Base-by-base conservation (phyloP, 2,113 vertebrate genomes). In the Arvicanthis niloticus region DNA sequence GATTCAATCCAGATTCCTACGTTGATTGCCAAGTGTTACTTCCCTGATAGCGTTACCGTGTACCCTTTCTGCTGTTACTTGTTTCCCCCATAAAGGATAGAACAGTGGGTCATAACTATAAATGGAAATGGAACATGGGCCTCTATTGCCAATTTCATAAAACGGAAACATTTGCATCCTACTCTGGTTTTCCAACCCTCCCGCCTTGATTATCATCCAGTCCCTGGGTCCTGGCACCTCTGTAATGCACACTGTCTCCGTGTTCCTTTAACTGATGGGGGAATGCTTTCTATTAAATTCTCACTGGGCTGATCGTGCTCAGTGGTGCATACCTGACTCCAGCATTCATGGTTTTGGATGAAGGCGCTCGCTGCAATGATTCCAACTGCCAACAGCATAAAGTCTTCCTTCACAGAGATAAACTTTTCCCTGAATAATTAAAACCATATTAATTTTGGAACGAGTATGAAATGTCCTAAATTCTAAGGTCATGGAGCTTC, bases 301-400 rank as follows among this genome's bases (percentile, higher is more conserved):
- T 89, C 42, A 22, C 65, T 76, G 9, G 16, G 56, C 56, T 58
- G 42, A 48, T 72, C 80, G 80, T 76, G 82, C 45, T 82, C 53
- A 56, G 51, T 72, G 93, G 42, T 91, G 37, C 96, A 1, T 97
- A 99, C 99, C 99, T 99, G 98, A 81, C 98, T 97, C 99, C 99
- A 99, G 7, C 97, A 98, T 87, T 94, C 93, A 11, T 98, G 89
- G 89, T 96, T 98, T 62, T 99, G 97, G 96, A 99, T 98, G 98
- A 99, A 99, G n/a, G 99, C 97, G 2, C 99, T 99, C 22, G 99
- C 99, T 45, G 99, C 98, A 92, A 99, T 99, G 95, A 99, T 98
- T 26, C 98, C 99, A 21, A 99, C 99, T 40, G 99, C 99, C 91
- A 99, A 97, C 1, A 99, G 99, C 99, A 99, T 99, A 96, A 97